Evolutionary conservation across 2,888 invertebrate genomes (phyloP).

Genomic region (Troides helena): DNA sequence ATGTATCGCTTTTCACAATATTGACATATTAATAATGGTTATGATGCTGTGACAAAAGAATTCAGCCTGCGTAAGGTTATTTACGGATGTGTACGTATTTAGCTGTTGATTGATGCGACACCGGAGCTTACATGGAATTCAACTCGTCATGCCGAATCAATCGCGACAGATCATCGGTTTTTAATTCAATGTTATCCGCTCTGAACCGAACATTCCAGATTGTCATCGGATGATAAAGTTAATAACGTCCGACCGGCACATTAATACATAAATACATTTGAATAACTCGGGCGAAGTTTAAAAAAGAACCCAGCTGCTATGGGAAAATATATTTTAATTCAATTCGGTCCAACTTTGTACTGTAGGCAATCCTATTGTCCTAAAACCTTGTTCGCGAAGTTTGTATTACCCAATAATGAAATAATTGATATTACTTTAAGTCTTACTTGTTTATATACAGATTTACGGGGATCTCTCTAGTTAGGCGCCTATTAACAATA

Average conservation of each 20-base stretch:
- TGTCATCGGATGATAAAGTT: slow-evolving; percentile 50
- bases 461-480: not conserved
- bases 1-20: not conserved
- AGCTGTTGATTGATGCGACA: slow-evolving; percentile 38
- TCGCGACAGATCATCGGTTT: slow-evolving; percentile 55
- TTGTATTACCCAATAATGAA: not conserved
- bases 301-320: slow-evolving; percentile 1
- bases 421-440: slow-evolving; percentile 3
- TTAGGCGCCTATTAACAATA: slow-evolving; percentile 1
- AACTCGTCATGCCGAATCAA: slow-evolving; percentile 55
- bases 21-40: not conserved
- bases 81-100: slow-evolving; percentile 29
- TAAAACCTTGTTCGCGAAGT: not conserved
- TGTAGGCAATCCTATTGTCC: not conserved
- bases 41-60: not conserved
- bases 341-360: not conserved
- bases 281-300: slow-evolving; percentile 5
- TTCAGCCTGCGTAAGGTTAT: not conserved
- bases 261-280: slow-evolving; percentile 34
- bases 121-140: slow-evolving; percentile 51
- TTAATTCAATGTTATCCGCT: slow-evolving; percentile 56
- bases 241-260: slow-evolving; percentile 32
- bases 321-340: not conserved
- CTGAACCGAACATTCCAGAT: slow-evolving; percentile 57
- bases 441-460: not conserved